These are phyloP conservation scores for Coilia nasus DNA, from an alignment of 2,797 vertebrate species.

Conservation along the genomic window DNA sequence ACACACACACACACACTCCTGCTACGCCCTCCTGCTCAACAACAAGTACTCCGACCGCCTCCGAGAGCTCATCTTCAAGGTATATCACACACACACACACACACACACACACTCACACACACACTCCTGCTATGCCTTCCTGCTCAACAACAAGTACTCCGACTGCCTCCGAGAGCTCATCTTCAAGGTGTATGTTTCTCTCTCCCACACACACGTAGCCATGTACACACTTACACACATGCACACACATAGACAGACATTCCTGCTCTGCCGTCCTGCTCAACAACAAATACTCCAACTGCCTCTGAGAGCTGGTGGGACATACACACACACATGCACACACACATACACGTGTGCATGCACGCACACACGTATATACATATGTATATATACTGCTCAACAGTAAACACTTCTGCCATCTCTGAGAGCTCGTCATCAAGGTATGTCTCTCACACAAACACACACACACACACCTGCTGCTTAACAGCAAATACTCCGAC, in stretches of 20 bases:
- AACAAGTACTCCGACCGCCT: slow-evolving; percentile 75
- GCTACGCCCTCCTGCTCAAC: slow-evolving; percentile 89
- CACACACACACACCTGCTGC: not conserved
- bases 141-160: slow-evolving; percentile 89
- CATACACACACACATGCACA: not conserved
- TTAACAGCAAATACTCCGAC: too few species aligned
- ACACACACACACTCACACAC: not conserved
- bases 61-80: not conserved
- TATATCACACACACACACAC: slow-evolving; percentile 74
- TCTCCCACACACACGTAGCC: not conserved
- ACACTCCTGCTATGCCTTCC: slow-evolving; percentile 85
- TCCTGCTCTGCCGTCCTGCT: slow-evolving; percentile 90
- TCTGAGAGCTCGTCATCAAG: slow-evolving; percentile 94
- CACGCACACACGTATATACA: too few species aligned
- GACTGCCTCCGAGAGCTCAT: slow-evolving; percentile 88
- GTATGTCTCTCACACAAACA: too few species aligned
- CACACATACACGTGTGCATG: not conserved
- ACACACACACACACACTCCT: slow-evolving; percentile 74
- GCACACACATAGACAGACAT: slow-evolving; percentile 56
- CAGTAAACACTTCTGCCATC: too few species aligned
- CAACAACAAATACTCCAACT: slow-evolving; percentile 90
- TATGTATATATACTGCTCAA: not conserved
- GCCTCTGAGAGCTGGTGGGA: slow-evolving; percentile 83
- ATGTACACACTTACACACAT: not conserved
- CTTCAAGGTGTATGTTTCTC: slow-evolving; percentile 82